Conservation (phyloP, 1,140 invertebrate genomes). For the Drosophila grimshawi region DNA sequence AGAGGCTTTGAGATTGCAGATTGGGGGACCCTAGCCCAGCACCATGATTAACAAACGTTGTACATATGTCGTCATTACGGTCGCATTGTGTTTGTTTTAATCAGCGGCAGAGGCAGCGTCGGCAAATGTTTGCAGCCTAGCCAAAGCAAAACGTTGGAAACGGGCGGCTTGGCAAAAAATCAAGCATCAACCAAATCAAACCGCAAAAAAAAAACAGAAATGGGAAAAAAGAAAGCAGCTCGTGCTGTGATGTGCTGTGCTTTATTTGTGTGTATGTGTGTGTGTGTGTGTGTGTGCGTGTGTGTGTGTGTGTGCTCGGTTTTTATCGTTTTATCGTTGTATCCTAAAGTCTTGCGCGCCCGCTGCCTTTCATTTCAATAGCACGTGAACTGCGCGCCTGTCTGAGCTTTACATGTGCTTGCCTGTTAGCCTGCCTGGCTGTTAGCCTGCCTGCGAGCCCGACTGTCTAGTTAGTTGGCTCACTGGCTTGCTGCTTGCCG, state of each 20-base stretch:
- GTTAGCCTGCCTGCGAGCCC: slow-evolving; percentile 6
- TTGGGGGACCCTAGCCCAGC: background rate
- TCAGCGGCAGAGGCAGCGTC: slow-evolving; percentile 62
- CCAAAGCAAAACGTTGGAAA: slow-evolving; percentile 21
- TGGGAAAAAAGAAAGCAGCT: background rate
- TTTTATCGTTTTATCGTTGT: slow-evolving; percentile 53
- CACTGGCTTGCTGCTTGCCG: slow-evolving; percentile 45
- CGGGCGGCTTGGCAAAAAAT: slow-evolving; percentile 7
- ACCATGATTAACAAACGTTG: slow-evolving; percentile 33
- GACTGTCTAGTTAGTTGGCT: slow-evolving; percentile 26
- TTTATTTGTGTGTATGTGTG: background rate
- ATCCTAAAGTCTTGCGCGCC: slow-evolving; percentile 26
- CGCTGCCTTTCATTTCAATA: slow-evolving; percentile 60
- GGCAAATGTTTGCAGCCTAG: slow-evolving; percentile 69
- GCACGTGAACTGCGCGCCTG: slow-evolving; percentile 21
- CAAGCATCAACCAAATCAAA: slow-evolving; percentile 44
- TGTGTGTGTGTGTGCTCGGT: background rate
- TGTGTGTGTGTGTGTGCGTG: background rate
- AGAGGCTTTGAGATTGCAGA: slow-evolving; percentile 47
- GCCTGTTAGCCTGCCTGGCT: slow-evolving; percentile 14
- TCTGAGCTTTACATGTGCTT: slow-evolving; percentile 10
- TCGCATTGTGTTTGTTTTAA: slow-evolving; percentile 82
- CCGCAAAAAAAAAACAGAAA: background rate
- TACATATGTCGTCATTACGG: slow-evolving; percentile 82
- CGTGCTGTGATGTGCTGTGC: background rate